Evolutionary conservation across 2,113 vertebrate species (phyloP).

Genomic region (Lynx canadensis): DNA sequence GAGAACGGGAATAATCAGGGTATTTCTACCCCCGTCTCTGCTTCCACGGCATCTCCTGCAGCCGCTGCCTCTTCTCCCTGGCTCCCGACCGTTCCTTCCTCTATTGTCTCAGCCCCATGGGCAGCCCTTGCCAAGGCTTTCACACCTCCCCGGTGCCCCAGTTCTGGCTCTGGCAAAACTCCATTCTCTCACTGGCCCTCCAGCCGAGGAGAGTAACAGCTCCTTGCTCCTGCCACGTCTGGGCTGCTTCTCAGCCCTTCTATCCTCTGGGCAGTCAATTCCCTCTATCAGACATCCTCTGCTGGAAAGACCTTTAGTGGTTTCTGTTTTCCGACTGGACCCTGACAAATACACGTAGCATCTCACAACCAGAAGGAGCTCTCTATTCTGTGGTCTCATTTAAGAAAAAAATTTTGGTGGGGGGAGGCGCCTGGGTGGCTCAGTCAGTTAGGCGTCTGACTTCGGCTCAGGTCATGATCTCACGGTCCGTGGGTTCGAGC

Average conservation of each 20-base stretch:
- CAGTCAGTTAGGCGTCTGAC: too few relatives aligned
- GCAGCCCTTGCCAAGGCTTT: background rate
- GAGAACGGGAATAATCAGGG: background rate
- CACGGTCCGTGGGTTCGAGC: too few relatives aligned
- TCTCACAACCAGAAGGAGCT: background rate
- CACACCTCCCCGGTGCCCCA: too few relatives aligned
- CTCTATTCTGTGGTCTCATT: background rate
- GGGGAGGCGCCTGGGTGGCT: too few relatives aligned
- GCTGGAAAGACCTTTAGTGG: background rate
- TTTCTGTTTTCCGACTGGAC: background rate
- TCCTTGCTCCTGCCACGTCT: background rate
- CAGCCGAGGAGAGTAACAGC: background rate
- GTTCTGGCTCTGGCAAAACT: background rate
- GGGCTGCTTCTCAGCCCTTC: background rate
- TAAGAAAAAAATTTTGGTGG: too few relatives aligned
- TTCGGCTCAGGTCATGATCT: too few relatives aligned
- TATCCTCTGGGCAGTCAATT: background rate
- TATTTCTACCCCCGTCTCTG: background rate
- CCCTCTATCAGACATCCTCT: background rate
- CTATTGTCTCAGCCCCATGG: accelerated
- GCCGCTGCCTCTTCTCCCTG: background rate
- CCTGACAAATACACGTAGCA: background rate
- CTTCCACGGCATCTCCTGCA: background rate
- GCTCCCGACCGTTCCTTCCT: accelerated
- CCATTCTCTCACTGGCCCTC: background rate